Evolutionary conservation across 2,113 vertebrate genomes (phyloP), one percentile per base, ranked within the genome.

Genomic region (Caloenas nicobarica): DNA sequence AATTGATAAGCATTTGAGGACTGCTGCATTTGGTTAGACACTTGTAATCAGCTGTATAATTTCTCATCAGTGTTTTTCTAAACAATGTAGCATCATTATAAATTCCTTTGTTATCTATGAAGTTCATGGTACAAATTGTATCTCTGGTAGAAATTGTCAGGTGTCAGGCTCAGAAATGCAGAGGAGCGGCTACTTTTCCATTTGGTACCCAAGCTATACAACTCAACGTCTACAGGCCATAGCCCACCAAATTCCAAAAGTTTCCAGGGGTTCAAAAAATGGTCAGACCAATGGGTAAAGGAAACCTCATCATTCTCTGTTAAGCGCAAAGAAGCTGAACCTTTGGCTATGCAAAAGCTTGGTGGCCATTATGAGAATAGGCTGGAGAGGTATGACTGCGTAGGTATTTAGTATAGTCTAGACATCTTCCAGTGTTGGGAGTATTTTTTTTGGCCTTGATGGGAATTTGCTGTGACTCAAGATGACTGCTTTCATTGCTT

Each of bases 301-400:
- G 68, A 88, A 91, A 72, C 10, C 36, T 2, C 3, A 4, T 53
- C 9, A 17, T 34, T 57, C 7, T 65, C 24, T 64, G 2, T 36
- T 77, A 48, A 71, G 24, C 16, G 25, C 0, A 1, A 71, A 26
- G 16, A 71, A 6, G 18, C 21, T 6, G 10, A 61, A 78, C 10
- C 16, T 34, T 40, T 53, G 13, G 13, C n/a, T 54, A 1, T 79
- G 28, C 11, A 34, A 61, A 86, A 74, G 29, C 26, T 62, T 11
- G 10, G 31, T 61, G 10, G 2, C 16, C 0, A 0, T 26, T 79
- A 7, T 70, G 13, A 44, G 51, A 53, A 33, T 74, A 10, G 33
- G 5, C n/a, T 66, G 14, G n/a, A 28, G 50, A 48, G 2, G 3
- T 21, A 23, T 25, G 25, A 34, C 6, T 36, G 5, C 53, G 8